Evolutionary conservation across 2,113 vertebrate species (phyloP), one percentile per base, ranked within the genome.

Genomic region (Burhinus oedicnemus): DNA sequence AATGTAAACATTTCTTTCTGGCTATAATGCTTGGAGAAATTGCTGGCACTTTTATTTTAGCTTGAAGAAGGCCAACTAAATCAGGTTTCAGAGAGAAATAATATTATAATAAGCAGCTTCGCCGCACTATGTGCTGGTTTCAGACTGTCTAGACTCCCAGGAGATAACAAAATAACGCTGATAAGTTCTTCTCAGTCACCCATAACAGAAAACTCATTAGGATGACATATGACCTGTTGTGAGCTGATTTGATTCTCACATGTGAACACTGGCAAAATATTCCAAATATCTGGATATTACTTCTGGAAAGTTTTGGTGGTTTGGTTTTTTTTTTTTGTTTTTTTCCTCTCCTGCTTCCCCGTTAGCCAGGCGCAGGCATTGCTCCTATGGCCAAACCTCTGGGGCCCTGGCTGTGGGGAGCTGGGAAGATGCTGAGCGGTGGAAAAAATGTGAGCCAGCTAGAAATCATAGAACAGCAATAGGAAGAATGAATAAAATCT

Each of bases 101-200:
- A 68, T 57, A 90, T 95, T 87, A 87, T 44, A 93, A 83, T 85
- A 88, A 92, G 62, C 40, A 96, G 57, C 65, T 95, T 75, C 17
- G 11, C 86, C 87, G 47, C 25, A 71, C 60, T 77, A 7, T 84
- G 75, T 91, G 72, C 78, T 89, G 65, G 45, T 87, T 95, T 86
- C 76, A 96, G 92, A 69, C 79, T 93, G 92, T 96, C 95, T 97
- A 96, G 97, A 96, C 94, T 95, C 71, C 45, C 86, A 83, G 82
- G 55, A 96, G 83, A 94, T 96, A 95, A 95, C 70, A 57, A 79
- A 96, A 97, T 97, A 89, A 97, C 1, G 0, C 94, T 97, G 96
- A 94, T 97, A 88, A 80, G 89, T 86, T 97, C 90, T 75, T 95
- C 83, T 93, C 78, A 88, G 74, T 38, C 72, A 95, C 91, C 93